These are phyloP conservation scores for Dolomedes plantarius DNA, from an alignment of 2,888 invertebrate species.

Conservation along the genomic window DNA sequence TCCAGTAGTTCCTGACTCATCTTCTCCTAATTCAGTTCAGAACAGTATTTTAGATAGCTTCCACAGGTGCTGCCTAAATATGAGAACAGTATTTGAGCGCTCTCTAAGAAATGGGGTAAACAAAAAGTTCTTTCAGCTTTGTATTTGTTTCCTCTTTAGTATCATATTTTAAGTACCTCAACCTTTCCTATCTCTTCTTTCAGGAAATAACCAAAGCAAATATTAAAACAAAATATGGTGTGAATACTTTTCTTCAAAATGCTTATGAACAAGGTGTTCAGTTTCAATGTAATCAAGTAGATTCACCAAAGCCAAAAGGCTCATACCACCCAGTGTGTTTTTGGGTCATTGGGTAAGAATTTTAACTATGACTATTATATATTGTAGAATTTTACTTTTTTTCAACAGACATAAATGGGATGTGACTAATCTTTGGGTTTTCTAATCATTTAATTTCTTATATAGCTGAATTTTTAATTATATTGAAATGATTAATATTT, in stretches of 20 bases:
- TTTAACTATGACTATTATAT: too few species aligned
- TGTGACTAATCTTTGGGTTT: too few species aligned
- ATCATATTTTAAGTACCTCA: neutral
- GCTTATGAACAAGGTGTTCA: conserved; percentile 90
- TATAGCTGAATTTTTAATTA: too few species aligned
- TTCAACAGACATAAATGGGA: too few species aligned
- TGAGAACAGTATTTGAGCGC: conserved; percentile 85
- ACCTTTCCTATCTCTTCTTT: conserved; percentile 13
- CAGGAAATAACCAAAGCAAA: conserved; percentile 61
- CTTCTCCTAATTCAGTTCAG: conserved; percentile 76
- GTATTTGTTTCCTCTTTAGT: neutral
- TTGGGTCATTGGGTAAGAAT: conserved; percentile 86
- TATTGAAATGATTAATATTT: too few species aligned
- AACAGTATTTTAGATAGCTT: conserved; percentile 84
- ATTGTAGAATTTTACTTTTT: too few species aligned
- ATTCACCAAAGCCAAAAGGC: conserved; percentile 77
- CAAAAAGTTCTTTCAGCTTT: neutral
- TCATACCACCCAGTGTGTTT: conserved; percentile 79
- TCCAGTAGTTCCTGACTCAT: conserved; percentile 77
- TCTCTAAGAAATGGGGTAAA: conserved; percentile 81
- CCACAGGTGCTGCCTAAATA: conserved; percentile 83
- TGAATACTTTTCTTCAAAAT: conserved; percentile 81
- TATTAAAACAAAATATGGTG: conserved; percentile 63
- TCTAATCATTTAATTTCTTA: too few species aligned
- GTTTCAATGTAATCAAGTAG: conserved; percentile 76